Evolutionary conservation across 2,113 vertebrate species (phyloP).

Genomic region (Garra rufa): DNA sequence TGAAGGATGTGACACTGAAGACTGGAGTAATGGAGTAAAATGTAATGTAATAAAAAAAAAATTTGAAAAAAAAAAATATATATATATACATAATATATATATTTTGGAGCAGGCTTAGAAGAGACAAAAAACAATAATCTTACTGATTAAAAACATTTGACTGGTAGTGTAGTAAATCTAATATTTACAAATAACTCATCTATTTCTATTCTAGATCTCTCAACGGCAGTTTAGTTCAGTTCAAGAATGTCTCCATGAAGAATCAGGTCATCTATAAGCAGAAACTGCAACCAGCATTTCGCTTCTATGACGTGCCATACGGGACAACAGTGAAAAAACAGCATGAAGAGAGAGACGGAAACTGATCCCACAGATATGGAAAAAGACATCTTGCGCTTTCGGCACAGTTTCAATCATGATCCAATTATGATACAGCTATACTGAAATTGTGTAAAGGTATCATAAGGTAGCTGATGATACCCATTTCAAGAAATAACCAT

Average conservation of each 20-base stretch:
- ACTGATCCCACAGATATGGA: not conserved
- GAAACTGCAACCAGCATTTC: not conserved
- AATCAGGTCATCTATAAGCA: conserved; percentile 4
- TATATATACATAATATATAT: too few species aligned
- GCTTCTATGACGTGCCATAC: not conserved
- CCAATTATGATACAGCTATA: not conserved
- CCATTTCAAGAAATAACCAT: not conserved
- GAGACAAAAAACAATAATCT: too few species aligned
- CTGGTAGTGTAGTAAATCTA: too few species aligned
- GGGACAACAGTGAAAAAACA: not conserved
- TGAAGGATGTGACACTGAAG: too few species aligned
- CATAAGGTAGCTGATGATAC: not conserved
- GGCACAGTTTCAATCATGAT: not conserved
- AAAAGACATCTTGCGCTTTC: not conserved
- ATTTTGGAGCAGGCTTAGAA: too few species aligned
- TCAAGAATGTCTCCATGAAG: not conserved
- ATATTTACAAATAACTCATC: not conserved
- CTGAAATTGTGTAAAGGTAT: not conserved
- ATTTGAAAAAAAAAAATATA: too few species aligned
- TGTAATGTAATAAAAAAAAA: too few species aligned
- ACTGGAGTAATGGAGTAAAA: too few species aligned
- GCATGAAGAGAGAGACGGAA: not conserved
- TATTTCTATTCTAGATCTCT: not conserved
- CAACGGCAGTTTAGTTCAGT: not conserved
- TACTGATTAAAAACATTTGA: too few species aligned